A percentile compares a stretch with the other conserved stretches of the same genome.
Evolutionary conservation across 1,140 invertebrate species (phyloP).

Genomic region (Listronotus oregonensis): DNA sequence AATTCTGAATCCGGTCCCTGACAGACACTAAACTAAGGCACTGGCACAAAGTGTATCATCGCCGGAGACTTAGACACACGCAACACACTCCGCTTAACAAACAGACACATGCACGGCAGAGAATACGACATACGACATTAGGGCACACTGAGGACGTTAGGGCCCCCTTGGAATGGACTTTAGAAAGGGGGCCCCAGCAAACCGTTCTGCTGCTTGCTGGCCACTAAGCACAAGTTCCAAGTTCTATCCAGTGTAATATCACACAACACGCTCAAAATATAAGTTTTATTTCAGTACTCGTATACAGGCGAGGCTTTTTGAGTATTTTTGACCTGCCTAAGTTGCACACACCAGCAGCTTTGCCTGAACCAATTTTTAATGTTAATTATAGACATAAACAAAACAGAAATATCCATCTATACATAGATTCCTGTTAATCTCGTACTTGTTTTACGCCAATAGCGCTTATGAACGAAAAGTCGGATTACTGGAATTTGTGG

Average conservation of each 20-base stretch:
- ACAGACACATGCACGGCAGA: slow-evolving; percentile 3
- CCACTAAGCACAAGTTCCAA: slow-evolving; percentile 52
- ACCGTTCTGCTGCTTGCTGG: slow-evolving; percentile 46
- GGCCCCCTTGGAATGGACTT: slow-evolving; percentile 15
- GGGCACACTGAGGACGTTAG: neutral
- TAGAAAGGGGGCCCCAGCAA: slow-evolving; percentile 30
- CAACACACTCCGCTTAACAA: slow-evolving; percentile 11
- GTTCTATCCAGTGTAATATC: slow-evolving; percentile 54
- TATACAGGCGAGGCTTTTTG: slow-evolving; percentile 56
- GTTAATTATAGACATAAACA: slow-evolving; percentile 58
- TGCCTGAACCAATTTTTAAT: slow-evolving; percentile 56
- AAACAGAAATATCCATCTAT: slow-evolving; percentile 56
- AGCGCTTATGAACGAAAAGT: slow-evolving; percentile 24
- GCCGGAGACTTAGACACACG: slow-evolving; percentile 12
- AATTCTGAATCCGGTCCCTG: slow-evolving; percentile 19
- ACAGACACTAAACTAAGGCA: slow-evolving; percentile 12
- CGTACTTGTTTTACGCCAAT: slow-evolving; percentile 1
- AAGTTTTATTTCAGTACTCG: slow-evolving; percentile 58
- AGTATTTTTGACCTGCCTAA: slow-evolving; percentile 57
- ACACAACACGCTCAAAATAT: slow-evolving; percentile 55
- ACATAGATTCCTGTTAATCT: slow-evolving; percentile 52
- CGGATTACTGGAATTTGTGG: neutral
- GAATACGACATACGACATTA: slow-evolving; percentile 6
- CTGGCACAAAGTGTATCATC: slow-evolving; percentile 24
- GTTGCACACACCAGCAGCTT: slow-evolving; percentile 50